These are phyloP conservation scores for Sepiola atlantica DNA, from an alignment of 2,888 invertebrate genomes.

Conservation along the genomic window DNA sequence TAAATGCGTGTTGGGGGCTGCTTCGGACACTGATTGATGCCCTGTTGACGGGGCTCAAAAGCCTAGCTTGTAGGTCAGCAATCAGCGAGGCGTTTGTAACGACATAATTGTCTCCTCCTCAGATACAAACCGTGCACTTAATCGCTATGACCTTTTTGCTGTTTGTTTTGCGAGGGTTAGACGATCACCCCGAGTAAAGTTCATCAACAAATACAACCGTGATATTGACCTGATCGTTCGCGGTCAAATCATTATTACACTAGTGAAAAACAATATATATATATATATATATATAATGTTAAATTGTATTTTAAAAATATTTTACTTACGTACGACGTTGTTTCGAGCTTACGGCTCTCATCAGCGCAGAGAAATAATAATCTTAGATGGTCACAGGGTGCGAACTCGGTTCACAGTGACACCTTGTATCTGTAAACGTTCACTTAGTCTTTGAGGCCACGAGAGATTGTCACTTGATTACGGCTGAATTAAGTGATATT, in stretches of 20 bases:
- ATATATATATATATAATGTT: too few species aligned
- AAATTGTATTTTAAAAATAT: too few species aligned
- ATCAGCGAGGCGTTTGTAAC: neutral
- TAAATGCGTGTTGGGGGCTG: neutral
- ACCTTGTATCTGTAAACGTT: too few species aligned
- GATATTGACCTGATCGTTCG: neutral
- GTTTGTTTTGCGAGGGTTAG: neutral
- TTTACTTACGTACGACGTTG: too few species aligned
- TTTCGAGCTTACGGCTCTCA: too few species aligned
- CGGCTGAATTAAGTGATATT: too few species aligned
- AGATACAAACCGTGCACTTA: neutral
- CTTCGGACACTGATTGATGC: neutral
- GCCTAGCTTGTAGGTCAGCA: neutral
- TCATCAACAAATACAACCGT: neutral
- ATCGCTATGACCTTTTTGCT: neutral
- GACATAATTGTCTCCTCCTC: neutral
- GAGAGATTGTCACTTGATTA: too few species aligned
- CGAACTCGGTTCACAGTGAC: too few species aligned
- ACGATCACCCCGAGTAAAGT: neutral
- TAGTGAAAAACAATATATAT: neutral
- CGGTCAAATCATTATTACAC: neutral
- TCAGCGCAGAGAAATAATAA: too few species aligned
- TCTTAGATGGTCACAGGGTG: too few species aligned
- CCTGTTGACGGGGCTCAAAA: neutral
- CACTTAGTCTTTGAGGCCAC: too few species aligned